Evolutionary conservation across 2,113 vertebrate genomes (phyloP).

Genomic region (Tragulus kanchil): DNA sequence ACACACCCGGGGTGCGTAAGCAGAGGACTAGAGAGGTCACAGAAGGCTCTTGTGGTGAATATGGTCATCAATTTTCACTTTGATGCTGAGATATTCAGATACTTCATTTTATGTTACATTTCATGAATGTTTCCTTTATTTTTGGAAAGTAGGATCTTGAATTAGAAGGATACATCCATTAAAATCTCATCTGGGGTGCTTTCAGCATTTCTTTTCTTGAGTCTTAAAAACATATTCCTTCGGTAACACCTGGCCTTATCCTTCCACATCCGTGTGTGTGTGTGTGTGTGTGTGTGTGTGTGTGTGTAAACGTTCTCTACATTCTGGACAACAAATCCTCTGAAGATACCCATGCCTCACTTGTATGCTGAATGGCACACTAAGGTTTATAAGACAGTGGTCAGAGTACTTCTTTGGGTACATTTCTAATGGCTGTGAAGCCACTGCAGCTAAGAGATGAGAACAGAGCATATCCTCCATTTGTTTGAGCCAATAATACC

Average conservation of each 20-base stretch:
- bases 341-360: not conserved
- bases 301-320: not conserved
- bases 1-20: not conserved
- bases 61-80: not conserved
- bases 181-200: not conserved
- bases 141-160: not conserved
- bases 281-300: too few species aligned
- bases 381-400: not conserved
- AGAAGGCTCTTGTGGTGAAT: not conserved
- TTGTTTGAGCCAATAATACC: constrained; percentile 55
- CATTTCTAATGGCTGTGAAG: not conserved
- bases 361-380: not conserved
- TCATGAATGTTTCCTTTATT: constrained; percentile 16
- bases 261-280: not conserved
- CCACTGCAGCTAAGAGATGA: not conserved
- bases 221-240: not conserved
- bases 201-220: constrained; percentile 6
- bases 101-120: not conserved
- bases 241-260: not conserved
- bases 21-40: not conserved
- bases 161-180: constrained; percentile 30
- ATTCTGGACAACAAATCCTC: not conserved
- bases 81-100: not conserved
- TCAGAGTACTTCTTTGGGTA: not conserved
- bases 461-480: not conserved